A percentile compares a stretch with the other conserved stretches of the same genome.
These are phyloP conservation scores for Pterocles burchelli DNA, from an alignment of 2,113 vertebrate species.

Conservation along the genomic window DNA sequence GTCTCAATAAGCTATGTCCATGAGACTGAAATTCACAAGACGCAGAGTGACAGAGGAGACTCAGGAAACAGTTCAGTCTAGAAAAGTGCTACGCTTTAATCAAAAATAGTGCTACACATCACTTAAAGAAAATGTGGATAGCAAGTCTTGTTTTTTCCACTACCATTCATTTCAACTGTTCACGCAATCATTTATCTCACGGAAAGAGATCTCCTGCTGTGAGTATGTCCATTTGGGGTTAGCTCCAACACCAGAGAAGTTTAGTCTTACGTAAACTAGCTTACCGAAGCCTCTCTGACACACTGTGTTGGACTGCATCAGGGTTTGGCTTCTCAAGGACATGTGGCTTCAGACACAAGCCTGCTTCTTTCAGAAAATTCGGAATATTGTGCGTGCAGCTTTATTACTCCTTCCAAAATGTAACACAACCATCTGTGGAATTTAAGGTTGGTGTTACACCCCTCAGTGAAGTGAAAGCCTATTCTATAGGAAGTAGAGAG, in stretches of 20 bases:
- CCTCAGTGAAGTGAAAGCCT: neutral
- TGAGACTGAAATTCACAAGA: neutral
- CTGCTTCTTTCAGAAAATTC: neutral
- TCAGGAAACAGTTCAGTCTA: constrained; percentile 41
- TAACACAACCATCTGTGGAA: neutral
- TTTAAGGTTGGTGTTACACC: neutral
- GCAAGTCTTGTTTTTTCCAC: neutral
- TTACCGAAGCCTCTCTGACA: neutral
- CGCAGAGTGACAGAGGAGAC: constrained; percentile 55
- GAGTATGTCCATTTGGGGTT: neutral
- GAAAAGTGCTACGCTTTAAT: constrained; percentile 66
- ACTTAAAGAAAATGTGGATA: neutral
- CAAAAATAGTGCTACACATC: constrained; percentile 44
- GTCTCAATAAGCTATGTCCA: neutral
- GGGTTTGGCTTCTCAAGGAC: neutral
- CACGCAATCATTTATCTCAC: neutral
- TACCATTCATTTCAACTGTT: neutral
- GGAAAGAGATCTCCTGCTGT: constrained; percentile 25
- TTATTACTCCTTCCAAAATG: neutral
- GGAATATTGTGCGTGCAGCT: neutral
- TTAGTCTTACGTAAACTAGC: neutral
- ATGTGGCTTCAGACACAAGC: neutral
- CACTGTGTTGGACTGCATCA: neutral
- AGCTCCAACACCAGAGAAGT: neutral
- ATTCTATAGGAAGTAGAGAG: neutral